Base-by-base conservation (phyloP, 2,888 invertebrate species). In the Bedellia somnulentella region DNA sequence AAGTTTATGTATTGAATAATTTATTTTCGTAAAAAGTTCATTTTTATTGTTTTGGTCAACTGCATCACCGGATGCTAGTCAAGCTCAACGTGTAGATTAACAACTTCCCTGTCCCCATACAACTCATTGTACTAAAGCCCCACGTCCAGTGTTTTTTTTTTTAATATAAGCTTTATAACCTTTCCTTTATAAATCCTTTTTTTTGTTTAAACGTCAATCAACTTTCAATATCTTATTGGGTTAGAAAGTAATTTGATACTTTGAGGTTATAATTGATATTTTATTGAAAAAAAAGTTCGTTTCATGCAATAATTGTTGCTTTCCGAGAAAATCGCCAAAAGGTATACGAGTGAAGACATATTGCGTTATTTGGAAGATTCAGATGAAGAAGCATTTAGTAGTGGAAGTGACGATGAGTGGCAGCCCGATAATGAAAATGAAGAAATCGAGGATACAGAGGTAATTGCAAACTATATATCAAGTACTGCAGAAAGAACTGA, bases 361-460 rank as follows among this genome's bases (percentile, higher is more conserved):
- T 10, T 27, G 32, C 36, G 31, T n/a, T 37, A 30, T 35, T 39
- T 37, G 17, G 37, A 39, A 37, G 27, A 32, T 36, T 36, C 37
- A 27, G 38, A 40, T 31, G 35, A 36, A 38, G 36, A 36, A 17
- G 21, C 32, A 29, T 38, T 39, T 18, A 37, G 36, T 28, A 26
- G 30, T 24, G 38, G 37, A 17, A 37, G 35, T 34, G 38, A 33
- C 24, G 37, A 40, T 23, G 37, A 38, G 33, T 38, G 32, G 36
- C 36, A 38, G 32, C 37, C 37, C 31, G 22, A 33, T n/a, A 16
- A 35, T 23, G 27, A 34, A 13, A 35, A 35, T 30, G 35, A 35
- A 34, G 36, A 40, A 16, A 36, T 32, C 32, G 34, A 40, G 27
- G 35, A 38, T 28, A 35, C 35, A 3, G 34, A 40, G 33, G 32